Evolutionary conservation across 2,113 vertebrate species (phyloP).

Genomic region (Emydocephalus ijimae): DNA sequence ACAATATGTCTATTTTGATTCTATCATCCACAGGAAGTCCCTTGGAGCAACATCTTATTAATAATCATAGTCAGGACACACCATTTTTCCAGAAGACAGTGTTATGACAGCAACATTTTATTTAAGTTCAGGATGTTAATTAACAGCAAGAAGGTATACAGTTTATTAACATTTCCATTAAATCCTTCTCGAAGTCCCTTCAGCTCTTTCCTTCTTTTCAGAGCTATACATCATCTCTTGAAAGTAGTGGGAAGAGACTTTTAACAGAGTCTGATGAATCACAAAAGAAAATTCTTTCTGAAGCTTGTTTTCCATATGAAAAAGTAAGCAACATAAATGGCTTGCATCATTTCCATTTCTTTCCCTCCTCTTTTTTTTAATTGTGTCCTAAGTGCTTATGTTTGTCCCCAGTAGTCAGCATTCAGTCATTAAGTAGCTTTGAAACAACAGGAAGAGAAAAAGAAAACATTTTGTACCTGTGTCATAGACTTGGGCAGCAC

Average conservation of each 20-base stretch:
- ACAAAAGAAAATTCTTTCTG: slow-evolving; percentile 76
- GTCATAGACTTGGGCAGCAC: slow-evolving; percentile 74
- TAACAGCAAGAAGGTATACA: slow-evolving; percentile 36
- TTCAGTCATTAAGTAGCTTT: slow-evolving; percentile 76
- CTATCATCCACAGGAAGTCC: neutral
- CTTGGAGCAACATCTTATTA: neutral
- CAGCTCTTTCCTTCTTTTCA: slow-evolving; percentile 54
- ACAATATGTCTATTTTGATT: neutral
- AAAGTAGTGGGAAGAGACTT: slow-evolving; percentile 22
- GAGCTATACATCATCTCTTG: slow-evolving; percentile 64
- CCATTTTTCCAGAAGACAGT: neutral
- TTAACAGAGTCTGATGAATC: slow-evolving; percentile 73
- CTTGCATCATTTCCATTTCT: slow-evolving; percentile 61
- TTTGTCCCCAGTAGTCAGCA: slow-evolving; percentile 78
- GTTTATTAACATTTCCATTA: slow-evolving; percentile 59
- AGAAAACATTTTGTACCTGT: slow-evolving; percentile 78
- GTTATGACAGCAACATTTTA: neutral
- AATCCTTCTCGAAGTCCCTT: slow-evolving; percentile 51
- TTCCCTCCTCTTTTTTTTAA: slow-evolving; percentile 57
- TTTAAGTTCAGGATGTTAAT: slow-evolving; percentile 27
- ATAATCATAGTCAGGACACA: neutral
- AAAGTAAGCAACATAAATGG: slow-evolving; percentile 74
- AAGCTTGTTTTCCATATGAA: slow-evolving; percentile 78
- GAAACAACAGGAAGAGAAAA: slow-evolving; percentile 79
- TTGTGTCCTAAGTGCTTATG: slow-evolving; percentile 75